Percentiles rank a stretch among this genome's conserved stretches.
Conservation (phyloP, 1,140 invertebrate species). For the Cyrtorhinus lividipennis region DNA sequence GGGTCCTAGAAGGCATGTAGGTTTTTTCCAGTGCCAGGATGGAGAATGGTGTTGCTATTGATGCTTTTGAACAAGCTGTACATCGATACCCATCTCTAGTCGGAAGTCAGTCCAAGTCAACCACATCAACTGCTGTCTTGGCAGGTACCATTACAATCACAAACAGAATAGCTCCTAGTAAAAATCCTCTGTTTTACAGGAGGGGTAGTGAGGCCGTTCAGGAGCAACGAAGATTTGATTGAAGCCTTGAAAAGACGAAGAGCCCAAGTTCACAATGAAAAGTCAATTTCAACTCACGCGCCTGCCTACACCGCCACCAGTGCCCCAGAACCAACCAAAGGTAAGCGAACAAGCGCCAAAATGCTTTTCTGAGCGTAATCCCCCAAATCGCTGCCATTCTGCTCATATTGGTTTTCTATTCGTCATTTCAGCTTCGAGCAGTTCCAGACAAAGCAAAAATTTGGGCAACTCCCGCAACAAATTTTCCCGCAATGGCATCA, state of each 20-base stretch:
- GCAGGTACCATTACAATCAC: no score
- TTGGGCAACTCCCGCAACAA: not conserved
- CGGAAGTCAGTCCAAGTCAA: no score
- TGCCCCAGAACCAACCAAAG: slow-evolving; percentile 12
- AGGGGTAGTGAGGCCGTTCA: slow-evolving; percentile 21
- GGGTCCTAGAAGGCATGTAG: no score
- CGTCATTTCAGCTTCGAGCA: not conserved
- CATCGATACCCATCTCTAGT: no score
- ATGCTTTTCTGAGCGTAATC: not conserved
- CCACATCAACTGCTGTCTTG: no score
- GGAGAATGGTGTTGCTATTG: no score
- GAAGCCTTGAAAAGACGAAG: slow-evolving; percentile 22
- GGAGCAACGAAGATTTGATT: slow-evolving; percentile 23
- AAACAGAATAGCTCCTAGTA: no score
- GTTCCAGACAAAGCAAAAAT: not conserved
- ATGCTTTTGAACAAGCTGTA: no score
- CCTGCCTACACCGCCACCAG: not conserved
- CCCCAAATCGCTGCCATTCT: not conserved
- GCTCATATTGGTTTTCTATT: not conserved
- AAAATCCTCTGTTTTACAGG: no score
- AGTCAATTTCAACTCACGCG: not conserved
- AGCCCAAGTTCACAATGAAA: not conserved
- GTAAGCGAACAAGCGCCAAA: not conserved
- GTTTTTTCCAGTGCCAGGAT: no score
- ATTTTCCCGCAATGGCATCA: not conserved